Evolutionary conservation across 2,797 vertebrate species (phyloP), one percentile per base, ranked within the genome.

Genomic region (Acanthiza pusilla): DNA sequence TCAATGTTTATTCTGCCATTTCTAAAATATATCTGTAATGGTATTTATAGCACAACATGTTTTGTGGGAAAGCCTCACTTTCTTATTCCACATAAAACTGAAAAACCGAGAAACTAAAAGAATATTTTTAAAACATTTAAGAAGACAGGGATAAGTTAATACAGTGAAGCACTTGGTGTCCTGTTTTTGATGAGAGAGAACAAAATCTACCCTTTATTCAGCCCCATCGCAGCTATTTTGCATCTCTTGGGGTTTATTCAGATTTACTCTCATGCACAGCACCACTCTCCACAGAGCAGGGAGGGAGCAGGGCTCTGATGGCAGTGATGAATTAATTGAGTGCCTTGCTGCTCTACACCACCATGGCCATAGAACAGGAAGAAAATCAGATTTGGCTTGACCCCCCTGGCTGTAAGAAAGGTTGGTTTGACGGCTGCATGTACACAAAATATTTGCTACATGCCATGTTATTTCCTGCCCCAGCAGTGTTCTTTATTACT

Each of bases 191-290:
- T 45, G 30, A 53, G 17, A 42, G 15, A 73, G 43, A 73, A 23
- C 4, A 79, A 76, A 89, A 40, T 19, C 55, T 50, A 5, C 38
- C 7, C 14, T 58, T 75, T 58, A 11, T 67, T 68, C 47, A 85
- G 30, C 19, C 19, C 1, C 13, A 57, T 34, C 83, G 51, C 19
- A 36, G 20, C 13, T 55, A 27, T 7, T 83, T 77, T 32, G 11
- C 57, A 77, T 36, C 22, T 80, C 91, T 53, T 34, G 29, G 55
- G 57, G 11, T 54, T 10, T 45, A 7, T 7, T 55, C 43, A 62
- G 27, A 12, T 16, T 73, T 62, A 3, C 6, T n/a, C 1, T 58
- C 1, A 0, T 32, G 27, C 40, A 34, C 26, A 66, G 51, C 38
- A 50, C 17, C 3, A 1, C 14, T 58, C 75, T 34, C 57, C 50